Conservation (phyloP, 2,797 vertebrate genomes). For the Sebastes cheni region DNA sequence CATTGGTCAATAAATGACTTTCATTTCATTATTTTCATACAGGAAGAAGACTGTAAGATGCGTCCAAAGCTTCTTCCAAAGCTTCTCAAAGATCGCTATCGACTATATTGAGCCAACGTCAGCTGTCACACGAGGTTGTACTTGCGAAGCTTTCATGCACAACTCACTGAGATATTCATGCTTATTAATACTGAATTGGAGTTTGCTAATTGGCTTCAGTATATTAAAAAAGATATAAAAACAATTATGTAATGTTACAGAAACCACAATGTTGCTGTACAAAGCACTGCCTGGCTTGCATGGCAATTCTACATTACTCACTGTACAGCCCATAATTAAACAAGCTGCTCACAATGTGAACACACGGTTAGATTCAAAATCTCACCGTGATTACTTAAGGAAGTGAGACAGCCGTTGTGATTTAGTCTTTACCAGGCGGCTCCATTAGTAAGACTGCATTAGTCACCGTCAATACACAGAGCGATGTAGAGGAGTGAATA, state of each 20-base stretch:
- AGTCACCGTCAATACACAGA: slow-evolving; percentile 56
- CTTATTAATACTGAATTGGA: background rate
- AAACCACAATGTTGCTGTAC: background rate
- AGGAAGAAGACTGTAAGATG: too few relatives aligned
- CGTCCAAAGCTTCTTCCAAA: too few relatives aligned
- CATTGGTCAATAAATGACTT: too few relatives aligned
- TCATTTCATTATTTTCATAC: too few relatives aligned
- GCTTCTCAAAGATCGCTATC: background rate
- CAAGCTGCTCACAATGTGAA: slow-evolving; percentile 11
- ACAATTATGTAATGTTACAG: background rate
- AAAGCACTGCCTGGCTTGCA: background rate
- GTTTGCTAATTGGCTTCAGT: background rate
- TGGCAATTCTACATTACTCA: background rate
- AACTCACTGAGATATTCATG: background rate
- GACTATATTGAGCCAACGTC: background rate
- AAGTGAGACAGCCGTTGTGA: slow-evolving; percentile 43
- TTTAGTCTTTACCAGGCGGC: slow-evolving; percentile 23
- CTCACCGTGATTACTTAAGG: slow-evolving; percentile 30
- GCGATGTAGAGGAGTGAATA: slow-evolving; percentile 51
- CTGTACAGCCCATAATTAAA: background rate
- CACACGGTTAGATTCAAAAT: background rate
- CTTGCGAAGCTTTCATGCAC: too few relatives aligned
- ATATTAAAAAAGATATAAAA: background rate
- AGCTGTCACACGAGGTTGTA: too few relatives aligned
- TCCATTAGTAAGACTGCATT: slow-evolving; percentile 61